A percentile compares a stretch with the other conserved stretches of the same genome.
Evolutionary conservation across 2,797 vertebrate genomes (phyloP).

Genomic region (Cyprinodon diabolis): DNA sequence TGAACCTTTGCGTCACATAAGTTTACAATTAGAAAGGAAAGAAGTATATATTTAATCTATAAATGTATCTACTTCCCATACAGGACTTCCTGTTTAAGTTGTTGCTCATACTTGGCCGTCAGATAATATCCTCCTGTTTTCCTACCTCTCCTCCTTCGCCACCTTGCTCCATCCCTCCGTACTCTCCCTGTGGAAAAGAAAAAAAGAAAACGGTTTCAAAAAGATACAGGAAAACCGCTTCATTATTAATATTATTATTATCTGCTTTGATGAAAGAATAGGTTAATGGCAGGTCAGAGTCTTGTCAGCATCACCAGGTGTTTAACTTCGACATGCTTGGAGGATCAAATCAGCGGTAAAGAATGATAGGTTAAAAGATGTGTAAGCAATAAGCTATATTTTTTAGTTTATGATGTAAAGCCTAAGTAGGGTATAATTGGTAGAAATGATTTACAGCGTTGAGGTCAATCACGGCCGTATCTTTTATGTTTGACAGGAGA

Average conservation of each 20-base stretch:
- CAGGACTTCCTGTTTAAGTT: background rate
- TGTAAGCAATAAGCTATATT: slow-evolving; percentile 26
- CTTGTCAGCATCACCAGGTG: slow-evolving; percentile 20
- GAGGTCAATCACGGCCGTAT: too few relatives aligned
- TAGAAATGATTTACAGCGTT: background rate
- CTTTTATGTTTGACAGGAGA: slow-evolving; percentile 6
- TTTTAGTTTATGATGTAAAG: slow-evolving; percentile 10
- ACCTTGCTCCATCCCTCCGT: slow-evolving; percentile 81
- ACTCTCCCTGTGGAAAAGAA: slow-evolving; percentile 74
- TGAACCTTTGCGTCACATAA: background rate
- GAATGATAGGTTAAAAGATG: slow-evolving; percentile 34
- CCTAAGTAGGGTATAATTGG: background rate
- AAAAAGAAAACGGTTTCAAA: background rate
- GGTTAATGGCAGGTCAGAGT: slow-evolving; percentile 16
- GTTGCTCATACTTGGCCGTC: background rate
- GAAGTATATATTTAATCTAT: background rate
- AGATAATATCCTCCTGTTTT: background rate
- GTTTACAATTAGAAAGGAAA: background rate
- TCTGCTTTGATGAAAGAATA: slow-evolving; percentile 24
- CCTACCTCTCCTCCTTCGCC: slow-evolving; percentile 83
- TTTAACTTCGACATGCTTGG: slow-evolving; percentile 41
- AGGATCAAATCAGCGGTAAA: background rate
- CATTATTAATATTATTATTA: background rate
- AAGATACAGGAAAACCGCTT: background rate
- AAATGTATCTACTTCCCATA: background rate